Base-by-base conservation (phyloP, 2,797 vertebrate species). In the Dermochelys coriacea region DNA sequence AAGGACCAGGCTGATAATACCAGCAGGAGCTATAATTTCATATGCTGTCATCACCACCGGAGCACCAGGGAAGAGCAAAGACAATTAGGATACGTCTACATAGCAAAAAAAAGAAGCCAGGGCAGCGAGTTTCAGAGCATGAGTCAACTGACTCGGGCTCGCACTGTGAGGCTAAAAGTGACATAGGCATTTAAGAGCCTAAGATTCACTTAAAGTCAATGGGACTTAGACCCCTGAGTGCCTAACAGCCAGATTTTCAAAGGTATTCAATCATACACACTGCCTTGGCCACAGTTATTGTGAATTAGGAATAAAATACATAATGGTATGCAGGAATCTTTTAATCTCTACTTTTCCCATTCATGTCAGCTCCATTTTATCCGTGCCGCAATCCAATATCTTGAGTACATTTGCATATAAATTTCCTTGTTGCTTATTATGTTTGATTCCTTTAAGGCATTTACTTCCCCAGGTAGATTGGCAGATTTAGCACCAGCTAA, bases 21-120 rank as follows among this genome's bases (percentile, higher is more conserved):
- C 97, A 96, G 95, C 94, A 90, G 97, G 96, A 96, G 86, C 85
- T 55, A 85, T 89, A 87, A 37, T 87, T 84, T 96, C 82, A 37
- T 92, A 95, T 93, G 94, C 95, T 87, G 75, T 86, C 90, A 93
- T 86, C 90, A 93, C 93, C 10, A 21, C 84, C 88, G 85, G 78
- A 94, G 80, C 91, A 86, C 75, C 74, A 8, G 87, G 91, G 88
- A 49, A 93, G 80, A 82, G 55, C 84, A 80, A 81, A 59, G 89
- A 92, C 89, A 84, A 71, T 71, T 71, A 71, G 64, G n/a, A 21
- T 12, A 41, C 9, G 1, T 37, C n/a, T 37, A 23, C 64, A 71
- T 41, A 71, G 19, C n/a, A 12, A 12, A 23, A 71, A 71, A 41
- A 23, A 21, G 9, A 11, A 21, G 29, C 57, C 57, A 34, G 5